Conservation (phyloP, 2,888 invertebrate species). For the Acronicta alni region DNA sequence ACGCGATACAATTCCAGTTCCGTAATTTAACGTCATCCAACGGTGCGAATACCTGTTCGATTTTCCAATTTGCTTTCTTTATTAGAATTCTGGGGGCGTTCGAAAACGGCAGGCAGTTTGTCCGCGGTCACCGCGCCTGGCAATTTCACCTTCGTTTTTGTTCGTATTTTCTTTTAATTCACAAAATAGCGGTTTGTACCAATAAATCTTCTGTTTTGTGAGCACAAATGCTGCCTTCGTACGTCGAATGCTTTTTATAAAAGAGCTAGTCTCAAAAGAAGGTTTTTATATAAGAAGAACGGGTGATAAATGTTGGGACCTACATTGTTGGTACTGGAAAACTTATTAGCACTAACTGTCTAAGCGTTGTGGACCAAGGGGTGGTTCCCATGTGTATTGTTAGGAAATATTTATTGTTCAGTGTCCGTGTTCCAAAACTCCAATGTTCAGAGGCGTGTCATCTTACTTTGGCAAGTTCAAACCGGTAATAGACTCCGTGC, state of each 20-base stretch:
- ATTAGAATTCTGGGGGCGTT: slow-evolving; percentile 69
- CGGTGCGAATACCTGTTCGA: slow-evolving; percentile 62
- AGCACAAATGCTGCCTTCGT: slow-evolving; percentile 66
- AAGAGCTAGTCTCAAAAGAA: slow-evolving; percentile 47
- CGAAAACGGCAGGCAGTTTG: slow-evolving; percentile 67
- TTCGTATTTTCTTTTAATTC: slow-evolving; percentile 71
- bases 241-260: slow-evolving; percentile 67
- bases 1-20: slow-evolving; percentile 33
- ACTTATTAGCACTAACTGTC: slow-evolving; percentile 47
- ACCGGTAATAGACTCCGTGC: slow-evolving; percentile 8
- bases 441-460: slow-evolving; percentile 7
- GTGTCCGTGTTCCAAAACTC: slow-evolving; percentile 10
- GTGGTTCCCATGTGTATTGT: slow-evolving; percentile 34
- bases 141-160: slow-evolving; percentile 67
- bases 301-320: slow-evolving; percentile 57
- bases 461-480: slow-evolving; percentile 26
- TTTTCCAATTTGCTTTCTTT: slow-evolving; percentile 72
- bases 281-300: slow-evolving; percentile 50
- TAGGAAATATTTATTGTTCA: slow-evolving; percentile 40
- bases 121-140: slow-evolving; percentile 61
- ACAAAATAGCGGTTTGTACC: slow-evolving; percentile 64
- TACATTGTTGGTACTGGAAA: slow-evolving; percentile 45
- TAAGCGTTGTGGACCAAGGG: slow-evolving; percentile 21
- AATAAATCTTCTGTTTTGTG: slow-evolving; percentile 71
- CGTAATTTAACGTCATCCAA: slow-evolving; percentile 37